Evolutionary conservation across 2,888 invertebrate species (phyloP).

Genomic region (Cryptocephalus moraei): DNA sequence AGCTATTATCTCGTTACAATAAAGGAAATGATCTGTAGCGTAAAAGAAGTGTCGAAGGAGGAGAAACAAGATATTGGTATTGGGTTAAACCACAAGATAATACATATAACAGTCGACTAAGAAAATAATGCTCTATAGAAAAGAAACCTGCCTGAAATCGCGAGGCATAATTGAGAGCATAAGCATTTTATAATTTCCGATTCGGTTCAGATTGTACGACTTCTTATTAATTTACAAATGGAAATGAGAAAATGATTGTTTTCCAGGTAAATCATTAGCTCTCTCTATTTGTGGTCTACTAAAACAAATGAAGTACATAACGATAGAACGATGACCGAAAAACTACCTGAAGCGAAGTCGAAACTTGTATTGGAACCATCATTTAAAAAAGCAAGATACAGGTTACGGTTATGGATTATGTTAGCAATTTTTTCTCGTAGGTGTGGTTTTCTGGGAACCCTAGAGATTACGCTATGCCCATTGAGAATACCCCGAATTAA

Average conservation of each 20-base stretch:
- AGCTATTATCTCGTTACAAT: no score
- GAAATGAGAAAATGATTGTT: constrained; percentile 1
- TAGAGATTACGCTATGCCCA: constrained; percentile 1
- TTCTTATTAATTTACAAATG: neutral
- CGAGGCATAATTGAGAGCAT: no score
- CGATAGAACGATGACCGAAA: neutral
- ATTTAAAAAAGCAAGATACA: constrained; percentile 1
- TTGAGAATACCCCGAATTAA: constrained; percentile 1
- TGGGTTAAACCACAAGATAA: no score
- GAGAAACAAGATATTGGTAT: no score
- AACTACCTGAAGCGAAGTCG: neutral
- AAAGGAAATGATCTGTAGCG: no score
- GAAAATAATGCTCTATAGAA: no score
- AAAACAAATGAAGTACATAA: neutral
- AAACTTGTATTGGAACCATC: constrained; percentile 1
- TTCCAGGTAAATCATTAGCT: constrained; percentile 1
- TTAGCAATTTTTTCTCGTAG: constrained; percentile 1
- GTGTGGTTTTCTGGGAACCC: constrained; percentile 3
- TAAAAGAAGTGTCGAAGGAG: no score
- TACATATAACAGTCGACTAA: no score
- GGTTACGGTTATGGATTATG: neutral
- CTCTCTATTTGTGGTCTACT: neutral
- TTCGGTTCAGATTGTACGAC: neutral
- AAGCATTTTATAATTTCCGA: neutral
- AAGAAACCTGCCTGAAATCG: no score